Conservation (phyloP, 30 jellyfish, hydroid and myxozoan genomes). For the Hydra vulgaris region DNA sequence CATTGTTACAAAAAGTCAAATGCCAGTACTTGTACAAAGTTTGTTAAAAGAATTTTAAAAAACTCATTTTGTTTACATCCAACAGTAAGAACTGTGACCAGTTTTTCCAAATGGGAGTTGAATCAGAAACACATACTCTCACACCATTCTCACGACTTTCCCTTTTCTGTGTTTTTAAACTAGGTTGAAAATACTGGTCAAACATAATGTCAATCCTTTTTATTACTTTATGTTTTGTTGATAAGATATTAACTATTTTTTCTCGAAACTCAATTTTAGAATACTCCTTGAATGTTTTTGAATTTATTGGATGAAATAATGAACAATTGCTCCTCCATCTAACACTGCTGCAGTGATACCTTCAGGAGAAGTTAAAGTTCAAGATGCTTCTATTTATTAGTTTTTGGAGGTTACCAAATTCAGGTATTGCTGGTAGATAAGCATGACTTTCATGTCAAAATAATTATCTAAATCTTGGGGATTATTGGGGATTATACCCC, state of each 20-base stretch:
- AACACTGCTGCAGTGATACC: constrained; percentile 4
- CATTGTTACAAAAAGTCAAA: neutral
- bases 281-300: constrained; percentile 4
- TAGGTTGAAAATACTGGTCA: neutral
- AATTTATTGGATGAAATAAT: neutral
- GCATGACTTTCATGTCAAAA: constrained; percentile 2
- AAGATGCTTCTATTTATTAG: neutral
- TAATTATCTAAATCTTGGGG: constrained; percentile 10
- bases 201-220: neutral
- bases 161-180: no score
- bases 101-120: no score
- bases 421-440: constrained; percentile 7
- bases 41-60: constrained; percentile 6
- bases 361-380: constrained; percentile 1
- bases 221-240: neutral
- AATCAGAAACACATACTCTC: no score
- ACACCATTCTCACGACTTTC: neutral
- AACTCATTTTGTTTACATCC: constrained; percentile 10
- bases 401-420: neutral
- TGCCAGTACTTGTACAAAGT: no score
- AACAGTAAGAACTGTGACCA: constrained; percentile 23
- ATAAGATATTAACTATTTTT: neutral
- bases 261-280: no score
- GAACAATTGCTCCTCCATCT: constrained; percentile 1
- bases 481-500: neutral